phyloP scores from a whole-genome alignment of 1,140 invertebrate species.

The Globodera ellingtonae region DNA sequence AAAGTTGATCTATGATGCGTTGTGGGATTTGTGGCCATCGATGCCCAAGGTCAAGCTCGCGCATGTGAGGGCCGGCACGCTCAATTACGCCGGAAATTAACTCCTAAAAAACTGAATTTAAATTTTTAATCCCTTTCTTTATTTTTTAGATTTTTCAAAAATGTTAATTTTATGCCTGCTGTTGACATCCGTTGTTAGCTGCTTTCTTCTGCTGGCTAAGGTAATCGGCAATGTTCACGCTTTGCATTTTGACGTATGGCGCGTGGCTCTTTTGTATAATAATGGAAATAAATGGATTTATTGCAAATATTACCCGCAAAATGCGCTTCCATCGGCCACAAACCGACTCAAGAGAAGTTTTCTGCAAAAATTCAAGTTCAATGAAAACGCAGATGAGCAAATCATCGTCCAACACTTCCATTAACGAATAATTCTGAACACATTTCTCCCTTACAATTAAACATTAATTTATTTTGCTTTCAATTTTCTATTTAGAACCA shows the following conservation, averaged over 20 bases:
- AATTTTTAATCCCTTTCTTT: too few species aligned
- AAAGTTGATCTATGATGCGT: slow-evolving; percentile 31
- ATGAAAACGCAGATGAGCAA: slow-evolving; percentile 30
- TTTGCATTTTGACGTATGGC: slow-evolving; percentile 22
- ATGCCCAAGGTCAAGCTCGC: slow-evolving; percentile 31
- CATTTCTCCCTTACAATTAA: too few species aligned
- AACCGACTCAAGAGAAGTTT: slow-evolving; percentile 35
- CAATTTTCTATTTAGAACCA: too few species aligned
- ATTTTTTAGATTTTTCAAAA: not conserved
- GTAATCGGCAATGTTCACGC: slow-evolving; percentile 21
- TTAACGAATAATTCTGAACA: not conserved
- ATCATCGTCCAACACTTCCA: slow-evolving; percentile 36
- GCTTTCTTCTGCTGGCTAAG: slow-evolving; percentile 12
- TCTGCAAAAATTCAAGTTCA: slow-evolving; percentile 37
- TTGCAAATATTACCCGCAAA: slow-evolving; percentile 5
- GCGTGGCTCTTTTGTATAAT: slow-evolving; percentile 25
- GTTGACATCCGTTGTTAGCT: not conserved
- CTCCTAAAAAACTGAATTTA: slow-evolving; percentile 16
- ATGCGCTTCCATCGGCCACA: slow-evolving; percentile 32
- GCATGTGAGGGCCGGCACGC: slow-evolving; percentile 37
- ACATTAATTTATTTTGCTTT: too few species aligned
- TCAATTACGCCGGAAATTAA: slow-evolving; percentile 30
- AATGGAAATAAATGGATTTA: not conserved
- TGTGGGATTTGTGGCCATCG: slow-evolving; percentile 36
- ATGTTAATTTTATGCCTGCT: slow-evolving; percentile 8